Percentiles rank a stretch among this genome's conserved stretches.
phyloP scores from a whole-genome alignment of 64 coral and sea anemone genomes.

The Pocillopora verrucosa region DNA sequence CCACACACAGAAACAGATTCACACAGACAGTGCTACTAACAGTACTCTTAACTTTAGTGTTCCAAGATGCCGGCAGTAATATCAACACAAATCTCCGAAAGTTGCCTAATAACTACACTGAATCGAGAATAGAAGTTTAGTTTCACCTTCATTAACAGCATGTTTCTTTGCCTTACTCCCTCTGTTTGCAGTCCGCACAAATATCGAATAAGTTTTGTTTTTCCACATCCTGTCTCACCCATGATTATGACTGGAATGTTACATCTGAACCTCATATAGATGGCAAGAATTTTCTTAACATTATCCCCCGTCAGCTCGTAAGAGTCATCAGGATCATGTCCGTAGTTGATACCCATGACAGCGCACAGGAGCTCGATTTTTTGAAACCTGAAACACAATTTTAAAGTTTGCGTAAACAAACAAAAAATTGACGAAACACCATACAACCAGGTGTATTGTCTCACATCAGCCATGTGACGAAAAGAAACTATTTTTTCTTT shows the following conservation, averaged over 20 bases:
- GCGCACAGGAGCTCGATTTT: slow-evolving; percentile 30
- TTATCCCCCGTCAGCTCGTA: slow-evolving; percentile 60
- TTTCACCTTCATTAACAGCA: slow-evolving; percentile 83
- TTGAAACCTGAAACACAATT: background rate
- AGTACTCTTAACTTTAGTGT: no score
- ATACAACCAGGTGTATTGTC: no score
- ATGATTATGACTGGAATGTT: slow-evolving; percentile 77
- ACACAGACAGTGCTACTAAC: no score
- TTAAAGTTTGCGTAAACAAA: no score
- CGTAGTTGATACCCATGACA: slow-evolving; percentile 30
- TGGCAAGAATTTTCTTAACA: slow-evolving; percentile 55
- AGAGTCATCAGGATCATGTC: slow-evolving; percentile 11
- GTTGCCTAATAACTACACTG: no score
- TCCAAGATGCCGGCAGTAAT: no score
- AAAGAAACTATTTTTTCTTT: no score
- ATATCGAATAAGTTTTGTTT: slow-evolving; percentile 68
- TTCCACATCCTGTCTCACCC: slow-evolving; percentile 85
- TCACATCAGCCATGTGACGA: no score
- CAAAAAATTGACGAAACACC: background rate
- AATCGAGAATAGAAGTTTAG: background rate
- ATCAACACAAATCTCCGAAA: no score
- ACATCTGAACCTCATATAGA: slow-evolving; percentile 74
- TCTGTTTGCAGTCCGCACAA: slow-evolving; percentile 64
- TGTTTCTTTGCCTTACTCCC: slow-evolving; percentile 10
- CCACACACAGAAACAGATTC: no score